Evolutionary conservation across 2,888 invertebrate species (phyloP), one percentile per base, ranked within the genome.

Genomic region (Microctonus brassicae): DNA sequence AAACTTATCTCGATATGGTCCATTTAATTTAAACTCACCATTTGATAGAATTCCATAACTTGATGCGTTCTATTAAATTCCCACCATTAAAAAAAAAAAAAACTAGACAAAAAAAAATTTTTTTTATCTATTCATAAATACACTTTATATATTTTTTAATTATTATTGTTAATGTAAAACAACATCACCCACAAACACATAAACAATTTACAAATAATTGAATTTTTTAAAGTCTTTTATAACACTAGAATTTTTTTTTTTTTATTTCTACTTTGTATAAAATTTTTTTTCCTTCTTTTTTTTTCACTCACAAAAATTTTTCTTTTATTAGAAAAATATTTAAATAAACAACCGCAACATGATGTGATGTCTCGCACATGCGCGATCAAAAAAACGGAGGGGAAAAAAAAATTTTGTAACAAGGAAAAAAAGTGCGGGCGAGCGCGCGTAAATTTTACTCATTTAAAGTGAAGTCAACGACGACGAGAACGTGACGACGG

Each of bases 41-140:
- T 83, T 76, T 78, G 79, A 76, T 78, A 69, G 78, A 80, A 80
- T 83, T 84, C 84, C 84, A 84, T 84, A 81, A 83, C 84, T 82
- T 77, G 77, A 72, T 33, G 34, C 34, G 29, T 58, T n/a, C n/a
- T 33, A 17, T 33, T 58, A 33, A 17, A 13, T 29, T 33, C n/a
- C 34, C 34, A 33, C 26, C 24, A 26, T 57, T 4, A 24, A 26
- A 57, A 47, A 47, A 47, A 13, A 10, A 17, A 29, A 29, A 5
- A 29, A 3, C 29, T 29, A 29, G 29, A 29, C 7, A 29, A 6
- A 17, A 7, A 1, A 17, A 17, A 17, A 17, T 1, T 47, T n/a
- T 47, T 4, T 13, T 39, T 22, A 17, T 34, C 13, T 11, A 66
- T 11, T 11, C 11, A n/a, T 62, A 10, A 13, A 17, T 17, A 26